Evolutionary conservation across 2,888 invertebrate species (phyloP), one percentile per base, ranked within the genome.

Genomic region (Subacronicta megacephala): DNA sequence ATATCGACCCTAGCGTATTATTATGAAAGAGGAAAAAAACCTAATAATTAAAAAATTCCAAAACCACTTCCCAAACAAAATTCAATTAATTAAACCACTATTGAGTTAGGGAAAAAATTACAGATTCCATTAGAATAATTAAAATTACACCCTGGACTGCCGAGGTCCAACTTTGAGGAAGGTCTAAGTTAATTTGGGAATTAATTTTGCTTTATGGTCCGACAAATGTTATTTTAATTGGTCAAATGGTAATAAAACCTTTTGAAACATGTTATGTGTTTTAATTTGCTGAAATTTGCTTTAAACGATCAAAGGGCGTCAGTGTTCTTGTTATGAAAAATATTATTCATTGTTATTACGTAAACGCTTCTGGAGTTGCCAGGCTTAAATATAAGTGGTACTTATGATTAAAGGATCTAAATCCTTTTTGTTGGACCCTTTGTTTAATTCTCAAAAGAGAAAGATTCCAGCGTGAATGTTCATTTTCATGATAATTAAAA

Each of bases 181-280:
- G 73, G 68, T 62, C 53, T 29, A 29, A 56, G 55, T 52, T 52
- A 72, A 72, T 68, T 61, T 61, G 16, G 23, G 43, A 72, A 72
- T 67, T 61, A 72, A 68, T 72, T 67, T 61, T 42, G 35, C 50
- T 44, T 57, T 51, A 31, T 44, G 57, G 46, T 58, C 57, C 43
- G 38, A 33, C 36, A 42, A 20, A 73, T 68, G 62, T 68, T 62
- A 45, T 68, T 73, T 73, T 62, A 69, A 69, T 69, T 46, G 54
- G 51, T 52, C 18, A 17, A 41, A 41, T 31, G 51, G 41, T 44
- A 46, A 58, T 44, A 36, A 40, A 56, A 71, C 59, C 66, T 65
- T 65, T 47, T 37, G 18, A 18, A 57, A 44, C 31, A 16, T 51
- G 57, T 55, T 41, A 63, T 63, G 63, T 41, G 64, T 63, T 70